Conservation (phyloP, 2,797 vertebrate genomes). For the Adrianichthys oophorus region DNA sequence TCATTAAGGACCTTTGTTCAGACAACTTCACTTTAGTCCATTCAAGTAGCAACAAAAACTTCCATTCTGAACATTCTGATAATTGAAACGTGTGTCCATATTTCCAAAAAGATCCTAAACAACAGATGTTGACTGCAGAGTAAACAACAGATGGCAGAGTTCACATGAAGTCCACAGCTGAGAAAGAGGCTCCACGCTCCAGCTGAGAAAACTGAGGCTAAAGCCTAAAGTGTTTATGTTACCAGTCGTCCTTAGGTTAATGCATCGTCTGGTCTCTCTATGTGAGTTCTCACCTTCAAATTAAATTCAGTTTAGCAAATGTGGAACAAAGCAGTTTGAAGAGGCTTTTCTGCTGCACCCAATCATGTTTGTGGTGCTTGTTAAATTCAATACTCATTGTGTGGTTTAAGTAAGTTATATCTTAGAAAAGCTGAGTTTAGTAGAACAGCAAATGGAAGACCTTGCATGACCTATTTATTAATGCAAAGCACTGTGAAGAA, state of each 20-base stretch:
- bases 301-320: conserved; percentile 8
- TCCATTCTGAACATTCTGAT: not conserved
- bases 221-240: conserved; percentile 47
- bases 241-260: conserved; percentile 42
- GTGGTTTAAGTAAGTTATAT: conserved; percentile 11
- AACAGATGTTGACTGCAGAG: conserved; percentile 37
- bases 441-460: conserved; percentile 29
- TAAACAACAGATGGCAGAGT: conserved; percentile 77
- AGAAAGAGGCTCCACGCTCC: conserved; percentile 51
- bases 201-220: conserved; percentile 55
- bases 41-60: too few relatives aligned
- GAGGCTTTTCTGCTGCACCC: conserved; percentile 5
- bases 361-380: conserved; percentile 6
- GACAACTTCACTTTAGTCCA: too few relatives aligned
- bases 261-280: conserved; percentile 2
- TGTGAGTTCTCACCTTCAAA: conserved; percentile 4
- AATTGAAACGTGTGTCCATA: conserved; percentile 9
- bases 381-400: conserved; percentile 19
- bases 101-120: conserved; percentile 27
- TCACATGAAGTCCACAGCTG: conserved; percentile 63
- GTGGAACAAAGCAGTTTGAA: conserved; percentile 15
- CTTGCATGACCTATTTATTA: conserved; percentile 48
- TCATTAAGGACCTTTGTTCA: too few relatives aligned
- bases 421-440: conserved; percentile 29
- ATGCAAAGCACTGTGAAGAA: conserved; percentile 44